Evolutionary conservation across 2,113 vertebrate species (phyloP).

Genomic region (Mesitornis unicolor): DNA sequence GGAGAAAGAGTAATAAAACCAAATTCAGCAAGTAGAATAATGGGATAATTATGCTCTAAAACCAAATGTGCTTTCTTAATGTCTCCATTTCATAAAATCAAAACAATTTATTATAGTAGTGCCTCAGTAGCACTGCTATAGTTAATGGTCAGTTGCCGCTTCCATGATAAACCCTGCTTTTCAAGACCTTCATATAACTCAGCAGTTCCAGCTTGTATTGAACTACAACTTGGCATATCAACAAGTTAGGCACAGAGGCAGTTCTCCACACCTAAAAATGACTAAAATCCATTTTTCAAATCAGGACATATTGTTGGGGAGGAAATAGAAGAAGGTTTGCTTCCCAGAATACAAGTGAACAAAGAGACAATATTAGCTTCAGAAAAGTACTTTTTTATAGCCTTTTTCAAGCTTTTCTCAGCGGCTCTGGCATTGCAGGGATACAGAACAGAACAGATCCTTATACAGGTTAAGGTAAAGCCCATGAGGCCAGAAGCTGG

Average conservation of each 20-base stretch:
- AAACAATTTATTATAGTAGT: not conserved
- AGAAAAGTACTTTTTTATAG: not conserved
- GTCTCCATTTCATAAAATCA: not conserved
- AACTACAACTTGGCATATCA: not conserved
- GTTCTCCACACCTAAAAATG: not conserved
- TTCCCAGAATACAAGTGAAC: not conserved
- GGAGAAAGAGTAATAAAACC: conserved; percentile 56
- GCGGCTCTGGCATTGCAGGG: not conserved
- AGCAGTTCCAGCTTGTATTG: not conserved
- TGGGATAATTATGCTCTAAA: conserved; percentile 57
- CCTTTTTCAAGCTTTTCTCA: not conserved
- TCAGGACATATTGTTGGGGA: not conserved
- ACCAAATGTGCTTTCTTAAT: conserved; percentile 32
- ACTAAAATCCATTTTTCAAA: not conserved
- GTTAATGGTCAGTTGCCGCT: conserved; percentile 21
- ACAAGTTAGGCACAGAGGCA: not conserved
- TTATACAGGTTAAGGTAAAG: not conserved
- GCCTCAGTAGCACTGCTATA: not conserved
- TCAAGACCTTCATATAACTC: not conserved
- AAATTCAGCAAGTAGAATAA: conserved; percentile 55
- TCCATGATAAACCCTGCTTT: not conserved
- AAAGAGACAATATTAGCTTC: not conserved
- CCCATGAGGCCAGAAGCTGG: not conserved
- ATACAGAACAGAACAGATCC: not conserved
- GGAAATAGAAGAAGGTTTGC: not conserved